A percentile compares a stretch with the other conserved stretches of the same genome.
Conservation (phyloP, 1,140 invertebrate genomes). For the Cryptotermes secundus region DNA sequence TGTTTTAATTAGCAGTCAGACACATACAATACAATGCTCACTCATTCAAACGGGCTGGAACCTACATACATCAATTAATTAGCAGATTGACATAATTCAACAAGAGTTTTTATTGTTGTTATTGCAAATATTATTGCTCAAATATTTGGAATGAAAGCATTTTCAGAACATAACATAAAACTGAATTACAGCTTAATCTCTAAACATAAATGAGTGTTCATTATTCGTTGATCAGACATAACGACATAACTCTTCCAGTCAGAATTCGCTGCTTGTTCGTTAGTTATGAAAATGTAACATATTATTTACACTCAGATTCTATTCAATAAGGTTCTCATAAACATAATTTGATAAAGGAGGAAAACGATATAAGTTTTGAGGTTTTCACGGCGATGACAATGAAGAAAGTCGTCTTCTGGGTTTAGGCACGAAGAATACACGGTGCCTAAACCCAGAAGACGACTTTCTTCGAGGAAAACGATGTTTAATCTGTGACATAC, state of each 20-base stretch:
- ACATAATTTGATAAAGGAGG: no score
- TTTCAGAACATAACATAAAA: not conserved
- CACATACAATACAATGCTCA: not conserved
- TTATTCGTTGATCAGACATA: not conserved
- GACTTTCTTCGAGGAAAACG: no score
- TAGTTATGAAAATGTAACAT: not conserved
- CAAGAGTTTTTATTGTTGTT: constrained; percentile 4
- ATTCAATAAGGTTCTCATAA: no score
- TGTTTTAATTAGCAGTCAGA: not conserved
- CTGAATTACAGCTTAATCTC: not conserved
- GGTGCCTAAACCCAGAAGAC: no score
- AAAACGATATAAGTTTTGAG: no score
- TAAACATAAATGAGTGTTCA: not conserved
- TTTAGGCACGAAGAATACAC: no score
- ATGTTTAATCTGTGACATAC: no score
- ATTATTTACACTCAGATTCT: no score
- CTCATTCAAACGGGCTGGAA: not conserved
- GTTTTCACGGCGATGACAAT: no score
- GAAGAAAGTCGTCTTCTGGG: no score
- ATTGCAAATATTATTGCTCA: constrained; percentile 7
- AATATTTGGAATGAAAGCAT: not conserved
- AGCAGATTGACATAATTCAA: constrained; percentile 10
- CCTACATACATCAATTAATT: constrained; percentile 18
- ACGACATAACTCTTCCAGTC: not conserved
- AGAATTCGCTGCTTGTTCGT: not conserved